These are phyloP conservation scores for Salmo trutta DNA, from an alignment of 2,797 vertebrate species.

Conservation along the genomic window DNA sequence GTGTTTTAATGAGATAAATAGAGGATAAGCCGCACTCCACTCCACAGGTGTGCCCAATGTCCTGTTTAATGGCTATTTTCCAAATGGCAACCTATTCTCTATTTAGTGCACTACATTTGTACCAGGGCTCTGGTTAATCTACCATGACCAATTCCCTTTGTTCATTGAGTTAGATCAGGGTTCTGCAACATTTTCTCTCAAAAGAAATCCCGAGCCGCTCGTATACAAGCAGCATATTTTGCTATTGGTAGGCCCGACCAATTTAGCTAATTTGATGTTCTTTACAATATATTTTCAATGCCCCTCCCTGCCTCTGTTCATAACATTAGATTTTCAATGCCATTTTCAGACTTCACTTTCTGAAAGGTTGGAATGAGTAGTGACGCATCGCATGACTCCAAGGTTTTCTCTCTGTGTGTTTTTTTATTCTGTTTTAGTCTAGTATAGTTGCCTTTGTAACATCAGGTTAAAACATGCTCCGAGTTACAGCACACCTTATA, in stretches of 20 bases:
- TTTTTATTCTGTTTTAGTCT: not conserved
- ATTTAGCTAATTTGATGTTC: too few relatives aligned
- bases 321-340: not conserved
- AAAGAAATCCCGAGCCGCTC: too few relatives aligned
- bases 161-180: not conserved
- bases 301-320: too few relatives aligned
- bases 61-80: conserved; percentile 21
- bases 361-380: not conserved
- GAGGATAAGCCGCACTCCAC: too few relatives aligned
- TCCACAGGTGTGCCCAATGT: conserved; percentile 3
- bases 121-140: not conserved
- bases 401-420: not conserved
- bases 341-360: not conserved
- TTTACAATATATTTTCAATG: too few relatives aligned
- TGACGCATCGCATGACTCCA: not conserved
- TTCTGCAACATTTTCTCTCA: too few relatives aligned
- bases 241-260: too few relatives aligned
- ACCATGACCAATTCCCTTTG: not conserved
- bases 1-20: conserved; percentile 39
- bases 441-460: not conserved
- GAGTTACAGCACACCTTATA: not conserved
- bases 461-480: not conserved
- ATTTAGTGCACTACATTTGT: too few relatives aligned
- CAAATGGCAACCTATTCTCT: too few relatives aligned
- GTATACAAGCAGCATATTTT: too few relatives aligned